phyloP scores from a whole-genome alignment of 2,797 vertebrate species.

The Darevskia mixta region DNA sequence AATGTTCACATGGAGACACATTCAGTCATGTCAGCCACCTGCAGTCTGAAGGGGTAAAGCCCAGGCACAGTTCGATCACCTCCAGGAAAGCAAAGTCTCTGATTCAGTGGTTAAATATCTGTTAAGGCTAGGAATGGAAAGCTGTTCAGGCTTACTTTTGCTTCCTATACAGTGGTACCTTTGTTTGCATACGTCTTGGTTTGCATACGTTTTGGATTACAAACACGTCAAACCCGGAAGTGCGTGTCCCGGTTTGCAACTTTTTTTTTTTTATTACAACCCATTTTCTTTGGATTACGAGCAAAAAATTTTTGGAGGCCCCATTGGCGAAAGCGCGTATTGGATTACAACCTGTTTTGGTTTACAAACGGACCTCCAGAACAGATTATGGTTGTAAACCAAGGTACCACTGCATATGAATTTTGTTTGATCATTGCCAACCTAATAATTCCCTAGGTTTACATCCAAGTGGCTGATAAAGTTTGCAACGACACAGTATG shows the following conservation, averaged over 20 bases:
- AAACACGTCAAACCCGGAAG: too few relatives aligned
- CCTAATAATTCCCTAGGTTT: neutral
- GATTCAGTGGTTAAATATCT: neutral
- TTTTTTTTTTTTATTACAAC: too few relatives aligned
- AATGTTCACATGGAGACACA: neutral
- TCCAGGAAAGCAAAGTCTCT: neutral
- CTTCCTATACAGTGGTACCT: neutral
- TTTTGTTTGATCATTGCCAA: neutral
- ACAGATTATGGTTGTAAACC: too few relatives aligned
- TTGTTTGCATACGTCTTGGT: too few relatives aligned
- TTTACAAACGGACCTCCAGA: too few relatives aligned
- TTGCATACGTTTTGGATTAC: too few relatives aligned
- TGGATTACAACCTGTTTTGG: too few relatives aligned
- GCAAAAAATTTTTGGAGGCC: too few relatives aligned
- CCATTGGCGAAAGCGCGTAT: too few relatives aligned
- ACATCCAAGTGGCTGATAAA: neutral
- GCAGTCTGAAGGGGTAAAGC: neutral
- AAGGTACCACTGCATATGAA: too few relatives aligned
- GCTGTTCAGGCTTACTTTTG: neutral
- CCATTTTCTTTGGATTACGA: too few relatives aligned
- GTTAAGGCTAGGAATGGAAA: neutral
- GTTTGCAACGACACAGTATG: neutral
- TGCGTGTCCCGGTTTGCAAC: too few relatives aligned
- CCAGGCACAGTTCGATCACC: neutral
- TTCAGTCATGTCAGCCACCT: neutral